Evolutionary conservation across 2,113 vertebrate genomes (phyloP), one percentile per base, ranked within the genome.

Genomic region (Ramphastos sulfuratus): DNA sequence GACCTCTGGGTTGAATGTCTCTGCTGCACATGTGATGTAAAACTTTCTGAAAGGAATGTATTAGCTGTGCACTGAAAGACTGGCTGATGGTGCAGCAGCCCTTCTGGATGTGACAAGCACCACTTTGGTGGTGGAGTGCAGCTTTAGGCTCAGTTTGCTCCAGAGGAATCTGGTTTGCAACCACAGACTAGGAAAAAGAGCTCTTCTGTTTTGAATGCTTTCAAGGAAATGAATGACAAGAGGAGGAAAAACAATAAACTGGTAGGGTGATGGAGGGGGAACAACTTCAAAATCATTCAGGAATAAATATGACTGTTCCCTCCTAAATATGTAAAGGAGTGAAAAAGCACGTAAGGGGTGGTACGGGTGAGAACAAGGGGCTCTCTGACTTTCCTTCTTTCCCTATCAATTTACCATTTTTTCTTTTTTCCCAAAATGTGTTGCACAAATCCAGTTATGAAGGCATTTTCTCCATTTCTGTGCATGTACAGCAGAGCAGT

Each of bases 221-320:
- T 91, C 74, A 83, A 83, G 72, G 69, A 93, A 85, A 80, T n/a
- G 6, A 90, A 77, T 64, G 25, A 83, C 56, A 93, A 77, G 39
- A 80, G 52, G 72, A 85, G 80, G 10, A 66, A 94, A 84, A 75
- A 0, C n/a, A 85, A 39, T 24, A 85, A 24, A 52, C 4, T 16
- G 20, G 18, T 4, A 3, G 12, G 20, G 6, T 31, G 27, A 82
- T 54, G 18, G 33, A 78, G 37, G 19, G 8, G 17, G 16, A 86
- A 64, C 4, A 72, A 30, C 12, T 81, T 28, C 52, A 69, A 28
- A 78, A 86, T 71, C 16, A 65, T 21, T 90, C 39, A 73, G 28
- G 27, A 87, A 66, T 52, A 91, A 89, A 76, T 69, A 56, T 0
- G 1, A 56, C 37, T 66, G 4, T 37, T 11, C 79, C 65, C 77